Base-by-base conservation (phyloP, 2,888 invertebrate genomes). In the Tinea pellionella region DNA sequence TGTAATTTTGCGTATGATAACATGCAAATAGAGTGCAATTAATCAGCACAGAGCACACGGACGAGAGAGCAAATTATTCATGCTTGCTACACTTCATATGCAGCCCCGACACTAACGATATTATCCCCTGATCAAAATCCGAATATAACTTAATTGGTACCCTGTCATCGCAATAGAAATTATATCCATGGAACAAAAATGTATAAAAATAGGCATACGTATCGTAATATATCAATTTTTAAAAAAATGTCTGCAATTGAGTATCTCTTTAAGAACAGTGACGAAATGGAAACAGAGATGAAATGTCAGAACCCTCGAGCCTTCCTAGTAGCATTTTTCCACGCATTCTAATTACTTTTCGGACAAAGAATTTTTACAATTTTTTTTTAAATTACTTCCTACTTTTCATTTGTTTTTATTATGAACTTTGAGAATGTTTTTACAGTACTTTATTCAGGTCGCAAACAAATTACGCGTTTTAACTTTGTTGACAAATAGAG, bases 1-100 rank as follows among this genome's bases (percentile, higher is more conserved):
- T 74, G 73, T 69, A 77, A 78, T 76, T 73, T 72, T 64, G 73
- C 73, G 69, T 74, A 70, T 73, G 74, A 75, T 78, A 76, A 74
- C 73, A 80, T 82, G 81, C 69, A 77, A 78, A 80, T 81, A 24
- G 9, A 24, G 11, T 53, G 53, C 53, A 53, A 53, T 53, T 53
- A 53, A 53, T 67, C 62, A 53, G 11, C 53, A 24, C 24, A 53
- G 53, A 24, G 53, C 53, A 24, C 2, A 53, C 24, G 53, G n/a
- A 13, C 16, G 53, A 53, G 53, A 4, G 53, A 53, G 19, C 53
- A 53, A n/a, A 53, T 53, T 53, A 53, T 53, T 53, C 53, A 53
- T 9, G 19, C 53, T 53, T 16, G 53, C 24, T 18, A 53, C 24
- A 53, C 24, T 53, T 53, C 53, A 24, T 18, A 53, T 53, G 53